These are phyloP conservation scores for Eupithecia abbreviata DNA, from an alignment of 2,888 invertebrate genomes.

Conservation along the genomic window DNA sequence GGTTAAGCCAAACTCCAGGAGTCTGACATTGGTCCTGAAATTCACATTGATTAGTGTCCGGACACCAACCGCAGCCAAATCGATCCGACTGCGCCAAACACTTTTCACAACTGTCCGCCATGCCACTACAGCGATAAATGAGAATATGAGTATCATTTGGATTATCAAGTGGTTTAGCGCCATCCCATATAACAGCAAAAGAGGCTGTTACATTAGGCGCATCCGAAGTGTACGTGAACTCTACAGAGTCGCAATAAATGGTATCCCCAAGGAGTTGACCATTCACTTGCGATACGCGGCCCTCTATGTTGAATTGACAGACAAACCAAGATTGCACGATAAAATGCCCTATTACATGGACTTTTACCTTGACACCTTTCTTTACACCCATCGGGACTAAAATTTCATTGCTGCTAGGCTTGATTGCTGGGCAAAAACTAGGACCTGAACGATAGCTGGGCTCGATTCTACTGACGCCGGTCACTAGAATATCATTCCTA, in stretches of 20 bases:
- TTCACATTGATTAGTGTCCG: background rate
- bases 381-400: constrained; percentile 96
- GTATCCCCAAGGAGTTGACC: constrained; percentile 95
- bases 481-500: constrained; percentile 95
- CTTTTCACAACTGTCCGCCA: background rate
- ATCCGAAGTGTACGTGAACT: constrained; percentile 94
- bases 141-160: constrained; percentile 97
- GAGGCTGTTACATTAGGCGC: constrained; percentile 97
- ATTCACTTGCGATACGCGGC: constrained; percentile 94
- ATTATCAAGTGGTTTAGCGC: constrained; percentile 97
- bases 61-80: background rate
- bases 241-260: constrained; percentile 96
- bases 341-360: constrained; percentile 97
- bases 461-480: constrained; percentile 94
- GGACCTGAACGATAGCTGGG: constrained; percentile 97
- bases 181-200: constrained; percentile 98
- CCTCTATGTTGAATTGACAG: constrained; percentile 98
- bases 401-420: constrained; percentile 94
- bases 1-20: background rate
- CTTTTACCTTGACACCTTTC: constrained; percentile 95
- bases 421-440: constrained; percentile 96
- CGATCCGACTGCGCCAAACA: background rate
- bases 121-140: constrained; percentile 88
- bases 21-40: background rate
- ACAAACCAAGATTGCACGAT: constrained; percentile 97